phyloP scores from a whole-genome alignment of 2,888 invertebrate species.

The Troides aeacus region DNA sequence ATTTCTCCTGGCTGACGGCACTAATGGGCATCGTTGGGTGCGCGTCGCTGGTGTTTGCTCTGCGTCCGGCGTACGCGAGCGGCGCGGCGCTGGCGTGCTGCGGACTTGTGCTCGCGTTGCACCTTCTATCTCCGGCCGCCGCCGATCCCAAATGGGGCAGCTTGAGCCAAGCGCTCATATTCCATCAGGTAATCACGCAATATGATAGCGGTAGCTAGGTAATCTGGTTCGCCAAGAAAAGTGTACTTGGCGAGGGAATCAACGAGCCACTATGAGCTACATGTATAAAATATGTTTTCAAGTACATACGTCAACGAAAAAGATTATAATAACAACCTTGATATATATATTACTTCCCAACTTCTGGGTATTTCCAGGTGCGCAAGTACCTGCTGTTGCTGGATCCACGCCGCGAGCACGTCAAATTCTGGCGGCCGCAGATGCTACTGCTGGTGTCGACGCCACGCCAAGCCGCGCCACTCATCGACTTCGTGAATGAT shows the following conservation, averaged over 20 bases:
- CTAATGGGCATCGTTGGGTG: conserved; percentile 92
- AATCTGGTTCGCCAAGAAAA: no score
- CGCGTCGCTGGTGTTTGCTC: conserved; percentile 95
- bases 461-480: conserved; percentile 92
- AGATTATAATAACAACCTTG: no score
- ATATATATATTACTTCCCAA: no score
- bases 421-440: conserved; percentile 99
- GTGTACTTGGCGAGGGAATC: no score
- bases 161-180: conserved; percentile 99
- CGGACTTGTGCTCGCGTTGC: conserved; percentile 91
- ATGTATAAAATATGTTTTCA: no score
- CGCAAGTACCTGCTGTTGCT: conserved; percentile 97
- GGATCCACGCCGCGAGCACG: conserved; percentile 98
- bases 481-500: conserved; percentile 98
- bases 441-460: conserved; percentile 95
- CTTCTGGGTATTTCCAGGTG: conserved; percentile 74
- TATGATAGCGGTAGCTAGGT: no score
- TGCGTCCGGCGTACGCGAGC: conserved; percentile 94
- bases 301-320: no score
- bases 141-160: conserved; percentile 95
- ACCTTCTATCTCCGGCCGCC: conserved; percentile 92
- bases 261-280: no score
- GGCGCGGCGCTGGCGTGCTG: conserved; percentile 92
- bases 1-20: conserved; percentile 97
- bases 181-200: conserved; percentile 88